These are phyloP conservation scores for Otis tarda DNA, from an alignment of 2,113 vertebrate species.

Conservation along the genomic window DNA sequence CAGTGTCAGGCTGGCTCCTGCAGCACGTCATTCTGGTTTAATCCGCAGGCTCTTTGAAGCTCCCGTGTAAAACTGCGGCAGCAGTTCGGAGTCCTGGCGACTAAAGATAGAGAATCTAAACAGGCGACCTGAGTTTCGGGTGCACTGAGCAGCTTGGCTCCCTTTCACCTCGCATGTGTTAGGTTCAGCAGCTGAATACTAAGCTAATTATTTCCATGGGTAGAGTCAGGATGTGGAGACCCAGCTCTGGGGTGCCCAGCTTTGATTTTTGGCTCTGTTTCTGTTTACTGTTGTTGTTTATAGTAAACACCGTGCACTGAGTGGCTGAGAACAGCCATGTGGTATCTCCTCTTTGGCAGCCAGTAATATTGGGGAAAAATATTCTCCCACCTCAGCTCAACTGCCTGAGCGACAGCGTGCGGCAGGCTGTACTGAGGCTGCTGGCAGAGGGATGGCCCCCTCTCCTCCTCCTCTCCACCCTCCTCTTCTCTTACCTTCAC, in stretches of 20 bases:
- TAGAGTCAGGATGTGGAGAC: neutral
- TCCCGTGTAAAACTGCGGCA: neutral
- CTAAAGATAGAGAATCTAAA: neutral
- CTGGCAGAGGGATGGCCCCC: rapidly evolving
- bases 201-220: neutral
- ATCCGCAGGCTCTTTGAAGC: neutral
- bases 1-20: neutral
- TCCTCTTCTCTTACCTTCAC: neutral
- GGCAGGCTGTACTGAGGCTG: neutral
- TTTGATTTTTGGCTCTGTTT: slow-evolving; percentile 3
- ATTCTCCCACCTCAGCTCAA: neutral
- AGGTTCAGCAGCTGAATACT: neutral
- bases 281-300: slow-evolving; percentile 63
- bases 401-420: neutral
- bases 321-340: slow-evolving; percentile 56
- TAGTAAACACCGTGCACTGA: slow-evolving; percentile 3
- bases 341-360: slow-evolving; percentile 18
- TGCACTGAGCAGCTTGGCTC: neutral
- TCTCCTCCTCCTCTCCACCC: neutral
- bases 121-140: neutral
- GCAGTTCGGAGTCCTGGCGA: neutral
- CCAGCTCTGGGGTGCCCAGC: neutral
- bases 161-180: neutral
- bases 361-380: slow-evolving; percentile 18
- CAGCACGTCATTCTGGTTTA: neutral